Evolutionary conservation across 2,888 invertebrate genomes (phyloP), one percentile per base, ranked within the genome.

Genomic region (Leucophora obtusa): DNA sequence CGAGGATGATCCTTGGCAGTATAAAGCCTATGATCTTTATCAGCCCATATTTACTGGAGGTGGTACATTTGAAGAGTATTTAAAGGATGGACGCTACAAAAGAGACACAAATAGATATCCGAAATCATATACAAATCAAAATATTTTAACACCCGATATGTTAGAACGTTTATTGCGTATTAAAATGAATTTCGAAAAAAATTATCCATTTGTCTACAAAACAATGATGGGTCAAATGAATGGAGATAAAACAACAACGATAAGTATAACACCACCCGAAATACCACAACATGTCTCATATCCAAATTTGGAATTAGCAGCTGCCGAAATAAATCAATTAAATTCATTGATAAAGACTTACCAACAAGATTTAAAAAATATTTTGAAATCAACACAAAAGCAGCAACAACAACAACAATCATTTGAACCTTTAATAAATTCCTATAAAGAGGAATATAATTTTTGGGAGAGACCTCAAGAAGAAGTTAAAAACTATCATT

Each of bases 1-100:
- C 24, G 82, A 84, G 9, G 82, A 87, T 68, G 89, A 89, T 86
- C 89, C 89, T 18, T 89, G 89, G 89, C 82, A 83, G 38, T 75
- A 79, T 51, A 87, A 85, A 69, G 53, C 83, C 1, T 88, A 85
- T 28, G 79, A 88, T 83, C 79, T 83, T 1, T 84, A 87, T n/a
- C 58, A 82, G 50, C 84, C 88, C 0, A 71, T 88, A 2, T 87
- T 84, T 28, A 66, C 63, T 3, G 86, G 85, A 54, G 87, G 87
- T 24, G 88, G 87, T 56, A 88, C 87, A 72, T 88, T 85, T 74
- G 88, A 86, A 47, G 28, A 83, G 1, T 86, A 85, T 62, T 38
- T 88, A 15, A 60, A 77, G 14, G 62, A 38, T n/a, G 75, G 71
- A 18, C 84, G 88, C 4, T 82, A 68, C 2, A 86, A 85, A 18